Conservation (phyloP, 2,888 invertebrate species). For the Nezara viridula region DNA sequence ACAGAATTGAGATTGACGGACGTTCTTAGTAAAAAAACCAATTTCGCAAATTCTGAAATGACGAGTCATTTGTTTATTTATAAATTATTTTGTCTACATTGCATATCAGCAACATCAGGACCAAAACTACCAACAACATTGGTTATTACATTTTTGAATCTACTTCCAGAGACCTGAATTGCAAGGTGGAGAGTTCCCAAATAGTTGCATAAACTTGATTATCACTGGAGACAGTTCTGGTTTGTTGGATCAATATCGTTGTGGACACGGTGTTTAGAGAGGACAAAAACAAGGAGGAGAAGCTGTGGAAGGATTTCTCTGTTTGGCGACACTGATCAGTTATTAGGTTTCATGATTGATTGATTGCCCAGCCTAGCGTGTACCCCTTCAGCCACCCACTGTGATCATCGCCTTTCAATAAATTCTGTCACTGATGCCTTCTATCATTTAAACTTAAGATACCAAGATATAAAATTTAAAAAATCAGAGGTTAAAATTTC, state of each 20-base stretch:
- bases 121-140: too few relatives aligned
- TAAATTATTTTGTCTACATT: too few relatives aligned
- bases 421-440: neutral
- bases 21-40: too few relatives aligned
- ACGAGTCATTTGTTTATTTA: too few relatives aligned
- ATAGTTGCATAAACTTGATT: neutral
- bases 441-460: neutral
- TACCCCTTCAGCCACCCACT: neutral
- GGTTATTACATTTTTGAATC: neutral
- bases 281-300: neutral
- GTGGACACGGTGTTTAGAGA: neutral
- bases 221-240: neutral
- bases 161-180: neutral
- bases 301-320: neutral
- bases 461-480: neutral
- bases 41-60: too few relatives aligned
- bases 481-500: too few relatives aligned
- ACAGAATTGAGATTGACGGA: too few relatives aligned
- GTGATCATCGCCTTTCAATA: neutral
- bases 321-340: slow-evolving; percentile 6
- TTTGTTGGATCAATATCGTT: neutral
- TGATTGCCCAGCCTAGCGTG: slow-evolving; percentile 18
- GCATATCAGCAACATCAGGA: too few relatives aligned
- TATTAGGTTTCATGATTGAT: slow-evolving; percentile 46
- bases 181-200: neutral